These are phyloP conservation scores for Calliopum simillimum DNA, from an alignment of 2,888 invertebrate genomes.

Conservation along the genomic window DNA sequence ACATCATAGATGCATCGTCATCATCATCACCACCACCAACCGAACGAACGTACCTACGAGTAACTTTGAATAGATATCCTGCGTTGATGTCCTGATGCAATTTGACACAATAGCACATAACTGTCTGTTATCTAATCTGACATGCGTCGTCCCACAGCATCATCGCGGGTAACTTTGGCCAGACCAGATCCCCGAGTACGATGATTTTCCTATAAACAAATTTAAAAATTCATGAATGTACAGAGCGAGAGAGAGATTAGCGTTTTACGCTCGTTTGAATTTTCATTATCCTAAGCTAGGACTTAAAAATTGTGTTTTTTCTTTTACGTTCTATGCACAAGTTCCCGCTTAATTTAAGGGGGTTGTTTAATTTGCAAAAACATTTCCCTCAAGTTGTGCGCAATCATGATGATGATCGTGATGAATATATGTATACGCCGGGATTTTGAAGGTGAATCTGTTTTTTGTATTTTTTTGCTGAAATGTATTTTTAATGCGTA, in stretches of 20 bases:
- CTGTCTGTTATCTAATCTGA: conserved; percentile 57
- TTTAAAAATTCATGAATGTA: conserved; percentile 49
- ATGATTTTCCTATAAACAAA: conserved; percentile 58
- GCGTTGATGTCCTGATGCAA: conserved; percentile 45
- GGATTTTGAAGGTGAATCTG: conserved; percentile 36
- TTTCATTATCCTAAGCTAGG: conserved; percentile 61
- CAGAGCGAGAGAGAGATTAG: conserved; percentile 62
- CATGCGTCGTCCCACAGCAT: conserved; percentile 50
- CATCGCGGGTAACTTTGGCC: not conserved
- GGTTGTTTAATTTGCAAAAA: not conserved
- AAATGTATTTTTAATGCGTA: conserved; percentile 32
- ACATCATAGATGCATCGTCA: conserved; percentile 39
- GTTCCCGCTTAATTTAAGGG: not conserved
- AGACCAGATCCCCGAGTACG: conserved; percentile 24
- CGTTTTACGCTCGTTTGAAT: conserved; percentile 67
- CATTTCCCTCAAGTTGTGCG: conserved; percentile 2
- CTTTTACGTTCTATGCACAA: not conserved
- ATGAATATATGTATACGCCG: not conserved
- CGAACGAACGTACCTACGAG: too few relatives aligned
- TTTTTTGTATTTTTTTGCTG: conserved; percentile 4
- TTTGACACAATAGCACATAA: conserved; percentile 43
- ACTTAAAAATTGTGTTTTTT: conserved; percentile 47
- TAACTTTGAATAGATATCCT: conserved; percentile 13
- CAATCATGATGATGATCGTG: conserved; percentile 10
- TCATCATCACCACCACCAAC: conserved; percentile 36